Evolutionary conservation across 2,113 vertebrate species (phyloP), one percentile per base, ranked within the genome.

Genomic region (Nycticryphes semicollaris): DNA sequence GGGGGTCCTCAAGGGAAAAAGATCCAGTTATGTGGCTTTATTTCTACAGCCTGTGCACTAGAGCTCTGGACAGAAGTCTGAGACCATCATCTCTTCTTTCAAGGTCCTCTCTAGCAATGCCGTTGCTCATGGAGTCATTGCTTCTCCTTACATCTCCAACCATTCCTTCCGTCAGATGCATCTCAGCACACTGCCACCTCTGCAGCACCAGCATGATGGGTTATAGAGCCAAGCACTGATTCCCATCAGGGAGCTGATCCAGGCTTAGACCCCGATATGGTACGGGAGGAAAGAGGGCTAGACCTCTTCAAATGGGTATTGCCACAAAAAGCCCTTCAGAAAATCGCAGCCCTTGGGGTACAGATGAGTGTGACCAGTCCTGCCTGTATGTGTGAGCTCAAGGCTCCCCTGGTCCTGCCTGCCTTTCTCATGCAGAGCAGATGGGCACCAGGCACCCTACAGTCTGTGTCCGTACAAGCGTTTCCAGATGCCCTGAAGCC

Each of bases 151-250:
- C 12, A 22, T 11, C 57, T 84, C 47, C 57, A 80, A 14, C 27
- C 0, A 0, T 37, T 77, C 50, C 50, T 90, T 82, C 31, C 48
- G 75, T 59, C 75, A 84, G 82, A 35, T 51, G 63, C n/a, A 39
- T 17, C 47, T 48, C 60, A 82, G 50, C 39, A 80, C 73, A 73
- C 13, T 3, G 1, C 35, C 66, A 66, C 54, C 45, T 69, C 66
- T 15, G 12, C 14, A 77, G 60, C 16, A 4, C 8, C 9, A 53
- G 54, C 51, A 64, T 0, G 0, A 20, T 21, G 16, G 45, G 10
- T 75, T 17, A n/a, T 1, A 72, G 20, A 86, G 14, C 22, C 66
- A 62, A 41, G 17, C 3, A n/a, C 9, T 67, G 68, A 48, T 67
- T 35, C 14, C 25, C 25, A 31, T 4, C 9, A 69, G 25, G 35